These are phyloP conservation scores for Cataglyphis rosenhaueri DNA, from an alignment of 2,888 invertebrate species.

Conservation along the genomic window DNA sequence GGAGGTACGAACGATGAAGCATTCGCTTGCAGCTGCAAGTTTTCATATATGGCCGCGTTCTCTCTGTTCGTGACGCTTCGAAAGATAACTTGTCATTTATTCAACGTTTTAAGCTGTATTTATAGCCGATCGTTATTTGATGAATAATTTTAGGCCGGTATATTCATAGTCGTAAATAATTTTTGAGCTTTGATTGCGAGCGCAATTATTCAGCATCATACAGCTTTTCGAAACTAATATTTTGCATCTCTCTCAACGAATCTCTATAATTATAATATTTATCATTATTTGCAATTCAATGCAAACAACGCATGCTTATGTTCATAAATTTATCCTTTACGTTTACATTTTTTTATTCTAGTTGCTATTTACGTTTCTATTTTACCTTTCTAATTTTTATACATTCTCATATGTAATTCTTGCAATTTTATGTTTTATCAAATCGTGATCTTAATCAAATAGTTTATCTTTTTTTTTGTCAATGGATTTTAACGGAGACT, in stretches of 20 bases:
- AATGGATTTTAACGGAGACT: no score
- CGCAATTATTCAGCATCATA: neutral
- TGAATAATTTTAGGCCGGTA: neutral
- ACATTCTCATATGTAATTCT: neutral
- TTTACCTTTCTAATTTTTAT: no score
- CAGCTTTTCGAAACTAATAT: neutral
- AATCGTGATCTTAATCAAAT: neutral
- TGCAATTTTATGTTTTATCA: neutral
- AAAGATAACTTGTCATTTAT: slow-evolving; percentile 61
- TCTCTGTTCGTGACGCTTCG: slow-evolving; percentile 11
- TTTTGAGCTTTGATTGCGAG: neutral
- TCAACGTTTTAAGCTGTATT: slow-evolving; percentile 42
- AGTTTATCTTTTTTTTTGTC: no score
- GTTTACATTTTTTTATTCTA: neutral
- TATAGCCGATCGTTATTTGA: neutral
- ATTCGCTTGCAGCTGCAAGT: slow-evolving; percentile 28
- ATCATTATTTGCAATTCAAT: neutral
- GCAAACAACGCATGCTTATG: neutral
- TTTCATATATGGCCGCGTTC: slow-evolving; percentile 13
- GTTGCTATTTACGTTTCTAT: no score
- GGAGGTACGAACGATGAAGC: slow-evolving; percentile 20
- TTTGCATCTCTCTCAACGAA: neutral
- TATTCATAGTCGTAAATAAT: neutral
- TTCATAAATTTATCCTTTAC: neutral
- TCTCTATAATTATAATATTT: neutral